A percentile compares a stretch with the other conserved stretches of the same genome.
Evolutionary conservation across 2,888 invertebrate species (phyloP).

Genomic region (Oxystoma pomonae): DNA sequence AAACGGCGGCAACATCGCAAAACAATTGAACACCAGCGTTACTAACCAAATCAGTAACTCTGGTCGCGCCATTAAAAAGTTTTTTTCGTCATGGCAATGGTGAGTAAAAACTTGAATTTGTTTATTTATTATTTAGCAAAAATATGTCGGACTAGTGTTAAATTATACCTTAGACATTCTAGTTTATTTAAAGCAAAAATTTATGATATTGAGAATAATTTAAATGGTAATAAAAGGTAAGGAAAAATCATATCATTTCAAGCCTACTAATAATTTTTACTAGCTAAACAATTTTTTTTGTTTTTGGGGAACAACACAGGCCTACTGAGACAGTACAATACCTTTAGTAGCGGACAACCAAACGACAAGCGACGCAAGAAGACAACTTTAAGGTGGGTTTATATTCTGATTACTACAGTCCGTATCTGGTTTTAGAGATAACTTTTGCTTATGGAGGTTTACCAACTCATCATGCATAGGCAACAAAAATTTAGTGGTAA

Average conservation of each 20-base stretch:
- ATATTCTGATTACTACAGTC: no score
- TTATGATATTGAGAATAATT: background rate
- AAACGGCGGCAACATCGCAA: background rate
- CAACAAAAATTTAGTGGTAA: no score
- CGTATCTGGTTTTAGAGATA: no score
- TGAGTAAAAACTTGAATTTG: constrained; percentile 36
- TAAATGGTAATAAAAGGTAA: background rate
- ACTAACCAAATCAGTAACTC: background rate
- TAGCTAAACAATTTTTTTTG: background rate
- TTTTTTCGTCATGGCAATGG: constrained; percentile 48
- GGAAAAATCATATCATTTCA: background rate
- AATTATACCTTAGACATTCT: background rate
- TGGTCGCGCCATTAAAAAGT: constrained; percentile 50
- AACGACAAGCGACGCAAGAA: background rate
- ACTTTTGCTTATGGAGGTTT: no score
- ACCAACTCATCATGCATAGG: no score
- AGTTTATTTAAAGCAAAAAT: background rate
- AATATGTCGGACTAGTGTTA: background rate
- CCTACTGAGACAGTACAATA: constrained; percentile 2
- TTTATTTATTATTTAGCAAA: constrained; percentile 7
- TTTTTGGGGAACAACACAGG: background rate
- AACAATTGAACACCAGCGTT: no score
- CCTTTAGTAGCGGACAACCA: background rate
- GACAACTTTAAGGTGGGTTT: background rate
- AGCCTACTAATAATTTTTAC: background rate